Percentiles rank a stretch among this genome's conserved stretches.
phyloP scores from a whole-genome alignment of 2,797 vertebrate genomes.

The Tamandua tetradactyla region DNA sequence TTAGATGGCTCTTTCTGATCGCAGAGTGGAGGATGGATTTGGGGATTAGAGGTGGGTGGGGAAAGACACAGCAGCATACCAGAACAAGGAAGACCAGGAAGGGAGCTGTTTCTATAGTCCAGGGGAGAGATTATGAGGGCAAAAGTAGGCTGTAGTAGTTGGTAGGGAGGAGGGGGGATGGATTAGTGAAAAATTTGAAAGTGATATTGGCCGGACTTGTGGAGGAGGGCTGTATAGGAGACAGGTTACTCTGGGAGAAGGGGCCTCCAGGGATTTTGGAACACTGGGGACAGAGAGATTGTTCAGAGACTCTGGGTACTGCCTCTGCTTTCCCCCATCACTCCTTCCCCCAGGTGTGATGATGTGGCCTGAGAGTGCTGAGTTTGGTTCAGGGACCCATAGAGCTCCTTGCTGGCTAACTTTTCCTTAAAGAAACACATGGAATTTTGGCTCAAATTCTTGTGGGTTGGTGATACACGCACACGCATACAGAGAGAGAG shows the following conservation, averaged over 20 bases:
- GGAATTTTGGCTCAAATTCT: neutral
- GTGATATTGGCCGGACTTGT: neutral
- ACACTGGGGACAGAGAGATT: neutral
- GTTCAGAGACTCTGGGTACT: neutral
- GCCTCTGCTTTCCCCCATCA: neutral
- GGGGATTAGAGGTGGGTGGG: neutral
- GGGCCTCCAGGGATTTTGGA: neutral
- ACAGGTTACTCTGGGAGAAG: neutral
- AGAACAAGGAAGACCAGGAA: neutral
- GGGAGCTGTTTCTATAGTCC: neutral
- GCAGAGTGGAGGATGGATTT: neutral
- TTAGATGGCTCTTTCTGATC: neutral
- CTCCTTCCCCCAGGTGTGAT: neutral
- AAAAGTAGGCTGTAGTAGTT: neutral
- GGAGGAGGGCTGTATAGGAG: neutral
- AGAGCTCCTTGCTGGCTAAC: neutral
- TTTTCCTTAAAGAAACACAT: slow-evolving; percentile 4
- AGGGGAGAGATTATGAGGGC: neutral
- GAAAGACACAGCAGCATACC: neutral
- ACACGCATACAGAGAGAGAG: too few relatives aligned
- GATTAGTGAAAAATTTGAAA: neutral
- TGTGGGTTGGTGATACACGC: neutral
- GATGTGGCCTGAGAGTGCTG: neutral
- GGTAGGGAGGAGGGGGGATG: neutral
- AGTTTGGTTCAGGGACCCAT: neutral